These are phyloP conservation scores for Drosophila melanosoma DNA, from an alignment of 2,888 invertebrate genomes.

Conservation along the genomic window DNA sequence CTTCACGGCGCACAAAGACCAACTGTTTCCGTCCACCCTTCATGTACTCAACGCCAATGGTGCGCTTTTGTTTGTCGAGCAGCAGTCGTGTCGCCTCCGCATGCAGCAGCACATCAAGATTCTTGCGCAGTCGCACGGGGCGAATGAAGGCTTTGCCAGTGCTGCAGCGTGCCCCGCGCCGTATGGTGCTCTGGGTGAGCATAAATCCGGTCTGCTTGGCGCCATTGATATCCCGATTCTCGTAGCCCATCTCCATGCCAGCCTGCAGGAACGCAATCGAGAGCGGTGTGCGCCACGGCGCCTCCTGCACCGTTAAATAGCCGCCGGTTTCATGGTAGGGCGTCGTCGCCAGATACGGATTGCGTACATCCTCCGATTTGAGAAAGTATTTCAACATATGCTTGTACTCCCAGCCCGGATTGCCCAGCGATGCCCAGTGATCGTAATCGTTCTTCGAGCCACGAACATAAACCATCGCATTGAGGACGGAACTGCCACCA, in stretches of 20 bases:
- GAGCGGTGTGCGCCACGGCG: conserved; percentile 93
- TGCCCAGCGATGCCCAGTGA: conserved; percentile 93
- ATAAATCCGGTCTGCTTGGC: conserved; percentile 94
- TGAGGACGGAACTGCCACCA: conserved; percentile 94
- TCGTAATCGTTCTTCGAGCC: conserved; percentile 95
- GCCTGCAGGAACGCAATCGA: conserved; percentile 93
- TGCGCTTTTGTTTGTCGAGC: conserved; percentile 90
- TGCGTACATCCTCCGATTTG: conserved; percentile 95
- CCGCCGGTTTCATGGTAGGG: conserved; percentile 92
- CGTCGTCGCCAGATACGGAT: conserved; percentile 91
- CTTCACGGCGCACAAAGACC: conserved; percentile 91
- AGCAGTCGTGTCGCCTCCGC: conserved; percentile 91
- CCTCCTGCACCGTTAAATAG: conserved; percentile 93
- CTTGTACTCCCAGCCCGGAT: conserved; percentile 94
- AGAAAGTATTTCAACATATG: conserved; percentile 93
- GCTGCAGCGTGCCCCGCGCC: conserved; percentile 93
- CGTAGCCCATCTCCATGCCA: conserved; percentile 92
- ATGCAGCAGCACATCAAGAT: conserved; percentile 92
- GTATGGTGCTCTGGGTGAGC: conserved; percentile 93
- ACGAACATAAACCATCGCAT: conserved; percentile 96
- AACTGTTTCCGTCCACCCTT: conserved; percentile 88
- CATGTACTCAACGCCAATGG: conserved; percentile 91
- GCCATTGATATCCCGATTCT: conserved; percentile 92
- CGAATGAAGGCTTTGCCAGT: conserved; percentile 95
- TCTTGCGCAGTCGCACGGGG: conserved; percentile 91